Evolutionary conservation across 2,797 vertebrate species (phyloP).

Genomic region (Mus minutoides): DNA sequence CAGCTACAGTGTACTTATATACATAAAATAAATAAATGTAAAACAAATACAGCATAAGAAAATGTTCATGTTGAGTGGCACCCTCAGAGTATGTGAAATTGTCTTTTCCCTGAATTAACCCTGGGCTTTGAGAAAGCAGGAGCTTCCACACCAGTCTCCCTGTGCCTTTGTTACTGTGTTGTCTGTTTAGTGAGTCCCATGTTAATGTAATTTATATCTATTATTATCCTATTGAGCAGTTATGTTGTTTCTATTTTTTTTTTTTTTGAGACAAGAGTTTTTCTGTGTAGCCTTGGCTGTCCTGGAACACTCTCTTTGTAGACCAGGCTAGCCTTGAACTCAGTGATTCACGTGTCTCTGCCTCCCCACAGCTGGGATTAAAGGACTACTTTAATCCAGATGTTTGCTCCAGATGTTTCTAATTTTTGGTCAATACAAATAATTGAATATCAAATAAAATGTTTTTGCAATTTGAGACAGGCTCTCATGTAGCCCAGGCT

Average conservation of each 20-base stretch:
- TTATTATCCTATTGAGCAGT: neutral
- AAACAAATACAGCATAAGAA: neutral
- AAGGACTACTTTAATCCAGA: too few species aligned
- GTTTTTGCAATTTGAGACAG: neutral
- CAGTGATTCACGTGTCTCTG: neutral
- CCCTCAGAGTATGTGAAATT: neutral
- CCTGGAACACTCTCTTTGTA: neutral
- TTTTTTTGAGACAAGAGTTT: neutral
- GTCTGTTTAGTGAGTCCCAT: neutral
- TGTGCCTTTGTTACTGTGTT: neutral
- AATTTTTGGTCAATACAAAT: neutral
- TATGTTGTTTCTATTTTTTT: neutral
- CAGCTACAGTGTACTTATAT: neutral
- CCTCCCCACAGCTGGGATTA: neutral
- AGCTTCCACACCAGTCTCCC: neutral
- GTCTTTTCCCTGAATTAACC: neutral
- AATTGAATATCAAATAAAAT: neutral
- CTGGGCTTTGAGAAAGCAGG: neutral
- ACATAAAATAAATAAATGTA: neutral
- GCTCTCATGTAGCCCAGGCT: neutral
- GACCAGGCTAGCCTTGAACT: neutral
- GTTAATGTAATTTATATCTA: slow-evolving; percentile 19
- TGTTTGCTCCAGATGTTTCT: neutral
- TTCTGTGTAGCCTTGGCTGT: neutral
- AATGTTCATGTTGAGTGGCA: neutral